phyloP scores from a whole-genome alignment of 1,140 invertebrate species.

The Polypedilum vanderplanki region DNA sequence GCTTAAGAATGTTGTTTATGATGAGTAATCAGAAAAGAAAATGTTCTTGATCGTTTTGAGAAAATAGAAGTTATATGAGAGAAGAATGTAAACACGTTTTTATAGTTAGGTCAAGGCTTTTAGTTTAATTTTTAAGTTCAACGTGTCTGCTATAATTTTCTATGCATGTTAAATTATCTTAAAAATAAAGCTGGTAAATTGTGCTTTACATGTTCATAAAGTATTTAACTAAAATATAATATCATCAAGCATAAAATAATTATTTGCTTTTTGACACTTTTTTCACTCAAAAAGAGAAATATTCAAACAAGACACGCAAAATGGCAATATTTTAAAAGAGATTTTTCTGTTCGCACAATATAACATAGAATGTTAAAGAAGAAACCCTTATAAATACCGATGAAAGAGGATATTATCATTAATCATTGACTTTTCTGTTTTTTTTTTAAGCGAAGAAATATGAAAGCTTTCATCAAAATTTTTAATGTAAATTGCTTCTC shows the following conservation, averaged over 20 bases:
- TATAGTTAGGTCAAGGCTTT: background rate
- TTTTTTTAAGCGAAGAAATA: too few species aligned
- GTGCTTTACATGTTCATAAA: too few species aligned
- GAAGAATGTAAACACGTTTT: background rate
- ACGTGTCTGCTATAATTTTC: background rate
- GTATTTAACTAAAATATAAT: background rate
- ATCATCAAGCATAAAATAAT: background rate
- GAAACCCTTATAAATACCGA: background rate
- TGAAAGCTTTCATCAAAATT: too few species aligned
- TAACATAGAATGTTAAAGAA: background rate
- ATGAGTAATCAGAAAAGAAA: slow-evolving; percentile 25
- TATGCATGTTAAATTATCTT: background rate
- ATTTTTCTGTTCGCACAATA: background rate
- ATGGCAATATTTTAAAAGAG: background rate
- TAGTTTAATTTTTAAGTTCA: background rate
- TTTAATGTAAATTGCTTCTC: too few species aligned
- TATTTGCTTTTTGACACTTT: background rate
- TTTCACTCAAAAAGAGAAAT: background rate
- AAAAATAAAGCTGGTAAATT: too few species aligned
- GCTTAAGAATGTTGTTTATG: slow-evolving; percentile 14
- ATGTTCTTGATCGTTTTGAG: background rate
- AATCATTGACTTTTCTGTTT: background rate
- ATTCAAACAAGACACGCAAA: background rate
- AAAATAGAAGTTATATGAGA: too few species aligned
- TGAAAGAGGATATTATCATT: background rate